These are phyloP conservation scores for Elephantulus edwardii DNA, from an alignment of 2,113 vertebrate genomes.

Conservation along the genomic window DNA sequence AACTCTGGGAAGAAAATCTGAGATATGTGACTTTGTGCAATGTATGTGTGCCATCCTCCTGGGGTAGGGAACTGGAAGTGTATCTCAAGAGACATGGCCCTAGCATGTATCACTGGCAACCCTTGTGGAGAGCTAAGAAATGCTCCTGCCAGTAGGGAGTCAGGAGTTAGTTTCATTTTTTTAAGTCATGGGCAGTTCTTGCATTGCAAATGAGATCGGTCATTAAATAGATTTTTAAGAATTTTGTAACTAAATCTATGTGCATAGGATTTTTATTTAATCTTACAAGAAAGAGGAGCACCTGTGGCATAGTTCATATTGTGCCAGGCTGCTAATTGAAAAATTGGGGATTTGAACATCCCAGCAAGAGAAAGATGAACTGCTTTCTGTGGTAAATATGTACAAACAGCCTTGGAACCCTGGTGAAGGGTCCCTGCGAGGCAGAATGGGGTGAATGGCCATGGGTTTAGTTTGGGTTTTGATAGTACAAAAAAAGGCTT, in stretches of 20 bases:
- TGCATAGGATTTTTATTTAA: no score
- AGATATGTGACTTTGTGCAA: neutral
- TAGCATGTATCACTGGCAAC: neutral
- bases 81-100: neutral
- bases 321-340: neutral
- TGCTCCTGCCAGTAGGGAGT: neutral
- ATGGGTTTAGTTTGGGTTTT: no score
- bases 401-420: neutral
- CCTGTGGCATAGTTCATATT: no score
- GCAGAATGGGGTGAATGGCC: no score
- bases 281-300: no score
- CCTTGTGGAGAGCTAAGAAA: neutral
- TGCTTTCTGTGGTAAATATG: neutral
- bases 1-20: neutral
- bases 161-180: neutral
- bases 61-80: neutral
- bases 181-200: neutral
- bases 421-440: no score
- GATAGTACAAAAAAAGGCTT: no score
- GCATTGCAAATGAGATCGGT: no score
- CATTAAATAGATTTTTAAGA: no score
- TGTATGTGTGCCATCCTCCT: neutral
- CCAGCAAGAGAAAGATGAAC: neutral
- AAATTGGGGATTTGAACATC: neutral
- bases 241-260: no score